A percentile compares a stretch with the other conserved stretches of the same genome.
phyloP scores from a whole-genome alignment of 2,888 invertebrate genomes.

The Oligia strigilis region DNA sequence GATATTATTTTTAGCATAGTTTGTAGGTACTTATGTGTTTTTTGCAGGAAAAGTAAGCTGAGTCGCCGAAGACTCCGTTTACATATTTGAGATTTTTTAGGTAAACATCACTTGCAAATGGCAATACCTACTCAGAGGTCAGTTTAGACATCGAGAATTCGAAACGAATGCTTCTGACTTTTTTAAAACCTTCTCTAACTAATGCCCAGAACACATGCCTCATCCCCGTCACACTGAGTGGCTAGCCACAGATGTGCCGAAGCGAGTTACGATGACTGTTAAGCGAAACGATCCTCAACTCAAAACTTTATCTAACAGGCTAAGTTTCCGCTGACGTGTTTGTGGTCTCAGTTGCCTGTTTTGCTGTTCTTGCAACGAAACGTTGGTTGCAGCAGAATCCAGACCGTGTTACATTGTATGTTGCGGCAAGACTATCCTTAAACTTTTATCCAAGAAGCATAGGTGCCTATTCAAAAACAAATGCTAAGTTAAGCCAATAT shows the following conservation, averaged over 20 bases:
- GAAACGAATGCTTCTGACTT: not conserved
- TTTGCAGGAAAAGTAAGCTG: not conserved
- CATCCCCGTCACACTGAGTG: conserved; percentile 43
- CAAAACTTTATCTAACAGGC: conserved; percentile 71
- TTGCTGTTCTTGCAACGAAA: conserved; percentile 33
- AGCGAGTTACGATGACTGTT: conserved; percentile 79
- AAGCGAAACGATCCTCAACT: conserved; percentile 66
- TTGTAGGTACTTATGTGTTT: not conserved
- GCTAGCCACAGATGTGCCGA: conserved; percentile 75
- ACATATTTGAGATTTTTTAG: not conserved
- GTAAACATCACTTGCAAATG: not conserved
- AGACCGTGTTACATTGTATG: not conserved
- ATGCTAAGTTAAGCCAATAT: not conserved
- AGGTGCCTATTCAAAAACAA: not conserved
- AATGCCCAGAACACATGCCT: conserved; percentile 19
- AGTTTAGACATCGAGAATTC: not conserved
- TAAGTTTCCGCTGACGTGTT: conserved; percentile 49
- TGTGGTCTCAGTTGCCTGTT: conserved; percentile 22
- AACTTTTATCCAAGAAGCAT: not conserved
- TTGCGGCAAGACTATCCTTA: not conserved
- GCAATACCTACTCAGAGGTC: not conserved
- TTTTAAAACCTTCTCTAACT: not conserved
- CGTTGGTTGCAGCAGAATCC: conserved; percentile 2
- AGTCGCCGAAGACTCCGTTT: not conserved
- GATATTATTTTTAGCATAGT: not conserved